Conservation (phyloP, 2,113 vertebrate species). For the Sitta europaea region DNA sequence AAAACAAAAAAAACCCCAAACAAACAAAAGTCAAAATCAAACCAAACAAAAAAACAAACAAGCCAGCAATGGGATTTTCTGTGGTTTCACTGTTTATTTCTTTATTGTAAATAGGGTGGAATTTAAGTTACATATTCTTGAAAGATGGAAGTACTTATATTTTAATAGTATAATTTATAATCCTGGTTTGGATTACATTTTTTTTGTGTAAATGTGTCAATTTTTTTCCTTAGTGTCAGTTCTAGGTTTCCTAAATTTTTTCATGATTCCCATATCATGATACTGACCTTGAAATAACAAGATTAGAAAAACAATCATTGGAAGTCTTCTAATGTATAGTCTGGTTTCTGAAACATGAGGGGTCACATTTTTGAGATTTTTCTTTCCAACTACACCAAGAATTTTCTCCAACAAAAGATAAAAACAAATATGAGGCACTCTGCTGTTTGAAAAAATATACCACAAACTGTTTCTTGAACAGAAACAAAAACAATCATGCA, state of each 20-base stretch:
- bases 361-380: conserved; percentile 55
- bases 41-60: background rate
- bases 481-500: background rate
- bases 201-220: background rate
- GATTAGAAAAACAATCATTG: conserved; percentile 27
- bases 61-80: background rate
- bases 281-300: conserved; percentile 10
- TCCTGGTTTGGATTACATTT: background rate
- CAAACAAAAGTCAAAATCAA: background rate
- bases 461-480: background rate
- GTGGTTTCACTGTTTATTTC: background rate
- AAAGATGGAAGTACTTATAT: background rate
- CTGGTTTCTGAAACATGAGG: background rate
- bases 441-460: background rate
- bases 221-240: background rate
- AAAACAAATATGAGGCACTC: background rate
- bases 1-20: background rate
- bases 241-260: background rate
- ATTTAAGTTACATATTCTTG: background rate
- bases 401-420: background rate
- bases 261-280: background rate
- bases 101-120: background rate
- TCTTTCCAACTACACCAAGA: background rate
- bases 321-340: background rate
- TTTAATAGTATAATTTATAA: background rate